A percentile compares a stretch with the other conserved stretches of the same genome.
Conservation (phyloP, 2,888 invertebrate species). For the Andrena hattorfiana region DNA sequence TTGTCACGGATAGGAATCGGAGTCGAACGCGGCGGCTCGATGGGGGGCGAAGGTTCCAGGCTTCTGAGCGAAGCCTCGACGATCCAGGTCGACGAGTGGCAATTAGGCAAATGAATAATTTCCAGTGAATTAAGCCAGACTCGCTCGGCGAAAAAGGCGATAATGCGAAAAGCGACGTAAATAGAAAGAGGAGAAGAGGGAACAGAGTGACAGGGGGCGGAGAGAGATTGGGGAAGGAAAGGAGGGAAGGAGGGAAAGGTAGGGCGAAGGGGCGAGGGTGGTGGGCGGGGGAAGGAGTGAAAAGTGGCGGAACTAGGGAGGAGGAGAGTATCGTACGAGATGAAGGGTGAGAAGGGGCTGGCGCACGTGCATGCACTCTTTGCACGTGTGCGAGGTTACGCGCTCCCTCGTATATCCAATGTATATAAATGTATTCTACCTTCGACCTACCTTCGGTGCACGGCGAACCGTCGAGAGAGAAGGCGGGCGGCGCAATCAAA, state of each 20-base stretch:
- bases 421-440: conserved; percentile 54
- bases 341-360: conserved; percentile 65
- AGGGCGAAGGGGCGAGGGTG: not conserved
- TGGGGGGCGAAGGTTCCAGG: conserved; percentile 37
- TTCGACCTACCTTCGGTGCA: conserved; percentile 56
- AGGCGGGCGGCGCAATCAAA: conserved; percentile 75
- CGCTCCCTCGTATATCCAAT: conserved; percentile 50
- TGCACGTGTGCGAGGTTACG: conserved; percentile 29
- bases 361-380: conserved; percentile 33
- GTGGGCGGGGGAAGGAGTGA: conserved; percentile 22
- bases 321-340: conserved; percentile 58
- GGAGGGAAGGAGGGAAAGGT: conserved; percentile 32
- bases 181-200: conserved; percentile 62
- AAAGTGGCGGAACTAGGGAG: conserved; percentile 45
- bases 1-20: conserved; percentile 65
- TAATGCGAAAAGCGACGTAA: conserved; percentile 75
- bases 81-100: conserved; percentile 75
- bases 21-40: conserved; percentile 33
- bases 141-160: conserved; percentile 73
- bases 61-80: conserved; percentile 60
- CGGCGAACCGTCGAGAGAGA: conserved; percentile 29
- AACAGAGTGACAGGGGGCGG: conserved; percentile 46
- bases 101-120: conserved; percentile 79
- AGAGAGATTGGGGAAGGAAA: conserved; percentile 21
- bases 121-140: conserved; percentile 75